Evolutionary conservation across 92 coral and sea anemone genomes (phyloP).

Genomic region (Actinernus sp.): DNA sequence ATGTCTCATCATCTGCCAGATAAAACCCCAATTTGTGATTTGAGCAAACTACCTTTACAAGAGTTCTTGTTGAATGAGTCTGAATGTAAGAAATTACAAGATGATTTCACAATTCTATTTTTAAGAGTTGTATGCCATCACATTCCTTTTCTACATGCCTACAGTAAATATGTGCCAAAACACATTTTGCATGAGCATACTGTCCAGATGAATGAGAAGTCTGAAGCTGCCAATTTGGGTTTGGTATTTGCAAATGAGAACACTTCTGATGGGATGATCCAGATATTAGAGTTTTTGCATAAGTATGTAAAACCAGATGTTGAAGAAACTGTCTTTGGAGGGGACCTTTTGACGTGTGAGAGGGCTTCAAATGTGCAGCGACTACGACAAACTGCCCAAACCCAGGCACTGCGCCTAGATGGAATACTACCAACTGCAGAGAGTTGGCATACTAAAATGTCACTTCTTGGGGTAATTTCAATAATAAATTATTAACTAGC

Average conservation of each 20-base stretch:
- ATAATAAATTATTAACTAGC: too few relatives aligned
- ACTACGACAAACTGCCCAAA: neutral
- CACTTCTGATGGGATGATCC: constrained; percentile 10
- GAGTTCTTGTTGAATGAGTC: neutral
- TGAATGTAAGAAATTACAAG: neutral
- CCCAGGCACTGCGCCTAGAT: neutral
- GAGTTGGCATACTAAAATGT: neutral
- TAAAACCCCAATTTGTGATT: neutral
- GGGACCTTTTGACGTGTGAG: neutral
- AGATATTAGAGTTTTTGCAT: constrained; percentile 8
- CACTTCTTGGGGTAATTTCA: neutral
- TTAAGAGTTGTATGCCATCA: neutral
- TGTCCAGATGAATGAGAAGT: neutral
- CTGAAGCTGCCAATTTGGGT: constrained; percentile 10
- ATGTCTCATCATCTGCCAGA: neutral
- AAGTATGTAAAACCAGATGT: neutral
- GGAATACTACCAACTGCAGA: neutral
- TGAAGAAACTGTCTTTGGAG: neutral
- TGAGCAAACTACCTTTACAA: neutral
- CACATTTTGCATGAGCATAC: constrained; percentile 5
- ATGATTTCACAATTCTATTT: neutral
- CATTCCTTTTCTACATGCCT: neutral
- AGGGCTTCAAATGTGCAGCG: neutral
- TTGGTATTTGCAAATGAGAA: neutral
- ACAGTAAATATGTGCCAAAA: constrained; percentile 4